Evolutionary conservation across 2,888 invertebrate genomes (phyloP), one percentile per base, ranked within the genome.

Genomic region (Pandemis heparana): DNA sequence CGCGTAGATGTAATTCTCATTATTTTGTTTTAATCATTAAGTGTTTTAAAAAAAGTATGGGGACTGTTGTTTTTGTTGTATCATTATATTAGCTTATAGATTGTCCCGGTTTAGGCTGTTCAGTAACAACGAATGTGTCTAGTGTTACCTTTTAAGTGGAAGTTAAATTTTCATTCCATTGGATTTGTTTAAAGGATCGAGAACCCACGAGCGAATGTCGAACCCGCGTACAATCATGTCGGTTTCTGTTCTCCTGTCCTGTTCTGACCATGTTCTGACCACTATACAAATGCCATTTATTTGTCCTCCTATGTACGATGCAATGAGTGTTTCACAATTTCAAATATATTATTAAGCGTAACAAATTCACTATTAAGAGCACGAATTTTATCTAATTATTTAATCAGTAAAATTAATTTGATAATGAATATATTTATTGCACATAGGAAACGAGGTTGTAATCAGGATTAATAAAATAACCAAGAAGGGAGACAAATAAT

Each of bases 381-480:
- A 92, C 92, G 85, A 86, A 87, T 86, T 91, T 89, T 87, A 85
- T 86, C 80, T 84, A 83, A 85, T 83, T 82, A 81, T 89, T 87
- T 87, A 85, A 77, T 86, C 84, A 82, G 81, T 83, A 82, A 81
- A 65, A 76, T 86, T 89, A 80, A 82, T 88, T 92, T 79, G 83
- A 91, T 90, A 87, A 86, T 89, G 88, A 85, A 83, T 85, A 86
- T 86, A 86, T 87, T 85, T 85, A 90, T 88, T 92, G 94, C 94
- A 94, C 94, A 92, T 93, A 94, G 90, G 83, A 89, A 91, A 91
- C 84, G 92, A 93, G 94, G 93, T 94, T 94, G 94, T 94, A 92
- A 89, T 90, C 90, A 85, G 85, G 85, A 88, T 88, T 87, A 89
- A 88, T 87, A 87, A 88, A 87, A 87, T 80, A 82, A 88, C 82